Evolutionary conservation across 2,888 invertebrate genomes (phyloP), one percentile per base, ranked within the genome.

Genomic region (Coenonympha arcania): DNA sequence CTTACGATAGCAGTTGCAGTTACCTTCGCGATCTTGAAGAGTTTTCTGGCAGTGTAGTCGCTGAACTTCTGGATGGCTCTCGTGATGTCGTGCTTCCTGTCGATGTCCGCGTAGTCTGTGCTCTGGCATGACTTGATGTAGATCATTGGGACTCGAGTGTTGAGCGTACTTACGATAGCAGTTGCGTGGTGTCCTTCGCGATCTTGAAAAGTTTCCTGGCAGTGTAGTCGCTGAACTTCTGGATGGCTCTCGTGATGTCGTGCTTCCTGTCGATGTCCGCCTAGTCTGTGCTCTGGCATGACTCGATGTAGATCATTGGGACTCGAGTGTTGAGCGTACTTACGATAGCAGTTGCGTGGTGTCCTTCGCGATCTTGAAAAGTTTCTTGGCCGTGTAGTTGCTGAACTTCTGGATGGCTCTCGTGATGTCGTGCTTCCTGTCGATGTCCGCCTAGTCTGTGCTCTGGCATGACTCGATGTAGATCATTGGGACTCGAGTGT

Each of bases 391-490:
- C 54, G 93, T 92, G 87, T 98, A 98, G 78, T 96, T 95, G 82
- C 95, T 94, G 82, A 98, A 95, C 81, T 93, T 95, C 69, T 92
- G 90, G 74, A 99, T 90, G 58, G 96, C 95, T 66, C 93, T 90
- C 52, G 93, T 91, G 74, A 98, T 95, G 82, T 96, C 95, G 76
- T 93, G 92, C 72, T 91, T 92, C 61, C 93, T 89, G 71, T 93
- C 93, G 63, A 95, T 92, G 66, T 89, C 88, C 5, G 92, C 93
- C 73, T 95, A 93, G 85, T 98, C 95, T 15, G 91, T 91, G 60
- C 94, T 94, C 79, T 94, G 93, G 99, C 99, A 99, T 50, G 97
- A 95, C 88, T 99, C 98, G 76, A 97, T 93, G 87, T 98, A 98
- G 54, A 97, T 95, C 63, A 99, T 93, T 9, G 97, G 95, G 41